A percentile compares a stretch with the other conserved stretches of the same genome.
Evolutionary conservation across 1,140 invertebrate species (phyloP).

Genomic region (Drosophila varians): DNA sequence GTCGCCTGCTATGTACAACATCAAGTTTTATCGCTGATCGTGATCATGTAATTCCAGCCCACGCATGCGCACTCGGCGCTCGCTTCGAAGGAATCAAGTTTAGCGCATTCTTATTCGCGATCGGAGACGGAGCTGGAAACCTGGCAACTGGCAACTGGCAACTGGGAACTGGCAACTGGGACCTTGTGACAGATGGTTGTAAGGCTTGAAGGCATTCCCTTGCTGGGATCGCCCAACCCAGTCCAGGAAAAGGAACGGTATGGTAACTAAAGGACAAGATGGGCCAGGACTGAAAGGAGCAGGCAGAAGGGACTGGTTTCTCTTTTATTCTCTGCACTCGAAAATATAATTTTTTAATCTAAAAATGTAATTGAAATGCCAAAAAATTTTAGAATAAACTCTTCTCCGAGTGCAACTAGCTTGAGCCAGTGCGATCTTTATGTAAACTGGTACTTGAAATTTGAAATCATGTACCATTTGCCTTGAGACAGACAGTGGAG

Average conservation of each 20-base stretch:
- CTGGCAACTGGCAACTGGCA: not conserved
- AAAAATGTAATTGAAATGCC: too few relatives aligned
- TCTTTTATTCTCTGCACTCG: conserved; percentile 5
- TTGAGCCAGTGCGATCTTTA: conserved; percentile 57
- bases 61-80: conserved; percentile 80
- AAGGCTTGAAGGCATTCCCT: conserved; percentile 67
- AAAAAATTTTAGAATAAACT: not conserved
- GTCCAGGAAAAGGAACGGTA: conserved; percentile 28
- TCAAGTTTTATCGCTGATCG: conserved; percentile 83
- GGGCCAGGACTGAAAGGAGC: conserved; percentile 15
- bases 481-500: conserved; percentile 65
- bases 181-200: conserved; percentile 78
- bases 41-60: conserved; percentile 83
- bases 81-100: conserved; percentile 75
- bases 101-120: conserved; percentile 77
- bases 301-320: conserved; percentile 43
- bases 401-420: conserved; percentile 38
- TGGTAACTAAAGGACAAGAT: conserved; percentile 2
- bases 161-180: conserved; percentile 38
- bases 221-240: conserved; percentile 40
- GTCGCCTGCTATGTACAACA: conserved; percentile 77
- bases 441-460: conserved; percentile 82
- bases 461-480: conserved; percentile 82
- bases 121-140: conserved; percentile 1
- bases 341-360: not conserved